Evolutionary conservation across 2,888 invertebrate species (phyloP).

Genomic region (Bembecia ichneumoniformis): DNA sequence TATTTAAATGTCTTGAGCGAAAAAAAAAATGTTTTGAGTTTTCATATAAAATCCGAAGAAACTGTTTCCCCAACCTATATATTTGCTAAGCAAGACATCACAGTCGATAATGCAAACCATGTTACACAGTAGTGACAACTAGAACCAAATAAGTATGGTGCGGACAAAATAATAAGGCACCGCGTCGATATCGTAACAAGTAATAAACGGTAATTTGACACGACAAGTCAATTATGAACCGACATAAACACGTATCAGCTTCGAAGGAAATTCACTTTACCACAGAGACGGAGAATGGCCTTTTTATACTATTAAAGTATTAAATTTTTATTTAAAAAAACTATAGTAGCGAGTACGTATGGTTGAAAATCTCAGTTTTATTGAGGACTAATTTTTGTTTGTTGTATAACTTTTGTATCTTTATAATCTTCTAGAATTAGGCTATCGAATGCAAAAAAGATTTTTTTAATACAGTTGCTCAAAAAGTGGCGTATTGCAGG

Average conservation of each 20-base stretch:
- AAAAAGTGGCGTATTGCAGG: too few relatives aligned
- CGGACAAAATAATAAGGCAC: conserved; percentile 50
- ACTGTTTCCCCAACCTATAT: too few relatives aligned
- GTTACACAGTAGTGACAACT: conserved; percentile 36
- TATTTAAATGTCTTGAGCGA: too few relatives aligned
- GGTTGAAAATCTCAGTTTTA: too few relatives aligned
- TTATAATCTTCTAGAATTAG: too few relatives aligned
- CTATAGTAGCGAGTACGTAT: too few relatives aligned
- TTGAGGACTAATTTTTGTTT: too few relatives aligned
- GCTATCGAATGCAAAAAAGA: too few relatives aligned
- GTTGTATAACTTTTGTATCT: too few relatives aligned
- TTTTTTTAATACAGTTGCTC: too few relatives aligned
- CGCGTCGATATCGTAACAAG: conserved; percentile 54
- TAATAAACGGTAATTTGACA: conserved; percentile 68
- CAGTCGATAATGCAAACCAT: conserved; percentile 12
- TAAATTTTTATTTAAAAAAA: background rate
- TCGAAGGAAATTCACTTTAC: conserved; percentile 49
- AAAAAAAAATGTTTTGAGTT: too few relatives aligned
- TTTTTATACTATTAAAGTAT: background rate
- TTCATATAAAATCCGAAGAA: too few relatives aligned
- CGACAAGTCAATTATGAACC: conserved; percentile 66
- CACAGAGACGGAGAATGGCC: conserved; percentile 34
- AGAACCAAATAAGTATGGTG: conserved; percentile 45
- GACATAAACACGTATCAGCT: conserved; percentile 57
- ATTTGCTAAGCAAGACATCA: conserved; percentile 3